Base-by-base conservation (phyloP, 1,140 invertebrate genomes). In the Drosophila truncata region DNA sequence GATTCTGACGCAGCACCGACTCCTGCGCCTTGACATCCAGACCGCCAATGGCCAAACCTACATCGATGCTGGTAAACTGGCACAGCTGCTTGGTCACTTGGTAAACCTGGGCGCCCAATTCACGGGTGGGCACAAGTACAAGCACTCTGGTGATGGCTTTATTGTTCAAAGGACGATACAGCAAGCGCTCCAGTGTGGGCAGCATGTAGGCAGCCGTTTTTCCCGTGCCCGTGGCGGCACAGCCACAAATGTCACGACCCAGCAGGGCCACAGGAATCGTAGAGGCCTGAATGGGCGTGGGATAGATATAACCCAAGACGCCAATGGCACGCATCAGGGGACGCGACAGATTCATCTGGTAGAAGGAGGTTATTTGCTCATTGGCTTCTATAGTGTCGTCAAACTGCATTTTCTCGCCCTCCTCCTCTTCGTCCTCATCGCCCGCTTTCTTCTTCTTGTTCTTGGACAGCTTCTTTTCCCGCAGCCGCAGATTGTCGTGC, bases 201-300 rank as follows among this genome's bases (percentile, higher is more conserved):
- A 99, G 93, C 97, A 99, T 99, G 92, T 99, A 99, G 0, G 99
- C 99, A 0, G 98, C 98, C 4, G 99, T 99, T 95, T 99, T 99
- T 33, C 98, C 99, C 8, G 99, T 99, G 41, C 99, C 99, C 1
- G 99, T 99, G 4, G 98, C 98, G 25, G 87, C 91, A 73, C 91
- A 93, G 14, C 92, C 92, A 46, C 92, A 93, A 54, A 93, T 92
- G 57, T 93, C 91, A n/a, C 92, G 83, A 93, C 96, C 96, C 80
- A 97, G 93, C 35, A 99, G 94, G 25, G 98, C 99, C 11, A 99
- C 94, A 1, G 99, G 99, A 82, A 99, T 98, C 0, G 98, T 98
- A 1, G 97, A 96, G 23, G 97, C 95, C 94, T 99, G 99, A 87
- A 99, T 99, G 6, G 98, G 98, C n/a, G 99, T 99, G 14, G 99